phyloP scores from a whole-genome alignment of 1,140 invertebrate genomes.

The Pantala flavescens region DNA sequence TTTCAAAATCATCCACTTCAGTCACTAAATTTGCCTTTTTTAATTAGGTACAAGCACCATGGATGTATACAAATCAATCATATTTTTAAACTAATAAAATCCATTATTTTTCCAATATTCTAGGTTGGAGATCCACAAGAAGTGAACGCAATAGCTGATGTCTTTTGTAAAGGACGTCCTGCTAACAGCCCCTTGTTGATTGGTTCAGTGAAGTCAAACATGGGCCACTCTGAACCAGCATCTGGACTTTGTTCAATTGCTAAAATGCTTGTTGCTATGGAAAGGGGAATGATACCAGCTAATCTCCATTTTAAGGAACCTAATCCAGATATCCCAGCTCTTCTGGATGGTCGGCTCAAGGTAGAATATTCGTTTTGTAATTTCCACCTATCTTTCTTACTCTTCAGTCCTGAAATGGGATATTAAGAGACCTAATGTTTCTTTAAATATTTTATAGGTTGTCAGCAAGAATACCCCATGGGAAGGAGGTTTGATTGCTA shows the following conservation, averaged over 20 bases:
- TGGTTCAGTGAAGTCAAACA: conserved; percentile 95
- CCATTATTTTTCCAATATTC: conserved; percentile 11
- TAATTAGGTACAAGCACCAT: background rate
- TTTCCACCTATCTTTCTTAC: conserved; percentile 1
- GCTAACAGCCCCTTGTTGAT: conserved; percentile 63
- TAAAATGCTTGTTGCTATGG: conserved; percentile 87
- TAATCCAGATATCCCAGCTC: conserved; percentile 78
- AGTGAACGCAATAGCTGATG: conserved; percentile 81
- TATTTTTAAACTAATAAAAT: too few relatives aligned
- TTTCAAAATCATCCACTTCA: conserved; percentile 20
- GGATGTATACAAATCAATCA: background rate
- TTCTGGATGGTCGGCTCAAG: conserved; percentile 74
- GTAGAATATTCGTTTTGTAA: conserved; percentile 28
- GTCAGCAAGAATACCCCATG: conserved; percentile 67
- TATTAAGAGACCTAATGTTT: background rate
- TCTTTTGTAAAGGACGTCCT: conserved; percentile 75
- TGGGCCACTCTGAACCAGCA: conserved; percentile 93
- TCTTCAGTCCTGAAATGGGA: background rate
- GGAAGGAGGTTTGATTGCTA: conserved; percentile 71
- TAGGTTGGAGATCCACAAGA: conserved; percentile 87
- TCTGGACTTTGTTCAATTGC: conserved; percentile 82
- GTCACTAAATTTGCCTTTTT: conserved; percentile 16
- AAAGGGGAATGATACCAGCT: conserved; percentile 69
- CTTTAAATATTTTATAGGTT: conserved; percentile 39
- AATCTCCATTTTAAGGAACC: conserved; percentile 84